phyloP scores from a whole-genome alignment of 2,888 invertebrate genomes.

The Andrena marginata region DNA sequence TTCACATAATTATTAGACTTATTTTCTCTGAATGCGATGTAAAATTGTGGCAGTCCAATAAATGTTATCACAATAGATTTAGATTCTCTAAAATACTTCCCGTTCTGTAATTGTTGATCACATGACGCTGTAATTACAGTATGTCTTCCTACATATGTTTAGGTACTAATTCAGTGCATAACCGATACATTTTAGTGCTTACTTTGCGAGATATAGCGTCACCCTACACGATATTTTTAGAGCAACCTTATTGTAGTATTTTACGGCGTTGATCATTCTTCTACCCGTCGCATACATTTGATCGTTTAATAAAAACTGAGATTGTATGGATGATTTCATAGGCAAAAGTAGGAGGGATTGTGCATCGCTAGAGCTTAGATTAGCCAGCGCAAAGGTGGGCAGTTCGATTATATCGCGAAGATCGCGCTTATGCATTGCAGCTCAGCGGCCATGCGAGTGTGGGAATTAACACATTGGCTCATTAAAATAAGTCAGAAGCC shows the following conservation, averaged over 20 bases:
- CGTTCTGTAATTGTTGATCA: too few relatives aligned
- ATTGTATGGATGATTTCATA: background rate
- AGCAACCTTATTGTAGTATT: slow-evolving; percentile 22
- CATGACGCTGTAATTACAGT: too few relatives aligned
- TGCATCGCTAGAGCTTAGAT: background rate
- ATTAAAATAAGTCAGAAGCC: slow-evolving; percentile 36
- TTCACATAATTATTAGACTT: too few relatives aligned
- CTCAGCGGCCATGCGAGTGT: background rate
- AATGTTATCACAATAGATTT: too few relatives aligned
- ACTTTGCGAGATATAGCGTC: too few relatives aligned
- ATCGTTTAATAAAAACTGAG: slow-evolving; percentile 11
- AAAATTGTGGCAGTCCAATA: too few relatives aligned
- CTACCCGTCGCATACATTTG: background rate
- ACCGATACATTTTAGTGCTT: too few relatives aligned
- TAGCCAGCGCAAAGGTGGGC: background rate
- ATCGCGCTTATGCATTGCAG: background rate
- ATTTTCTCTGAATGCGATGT: too few relatives aligned
- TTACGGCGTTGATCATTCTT: slow-evolving; percentile 28
- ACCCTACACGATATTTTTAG: slow-evolving; percentile 22
- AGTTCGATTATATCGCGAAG: slow-evolving; percentile 15
- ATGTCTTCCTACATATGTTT: too few relatives aligned
- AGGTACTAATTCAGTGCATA: too few relatives aligned
- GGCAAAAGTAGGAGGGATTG: background rate
- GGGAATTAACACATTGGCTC: slow-evolving; percentile 44
- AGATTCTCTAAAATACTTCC: too few relatives aligned